Conservation (phyloP, 1,140 invertebrate species). For the Listronotus bonariensis region DNA sequence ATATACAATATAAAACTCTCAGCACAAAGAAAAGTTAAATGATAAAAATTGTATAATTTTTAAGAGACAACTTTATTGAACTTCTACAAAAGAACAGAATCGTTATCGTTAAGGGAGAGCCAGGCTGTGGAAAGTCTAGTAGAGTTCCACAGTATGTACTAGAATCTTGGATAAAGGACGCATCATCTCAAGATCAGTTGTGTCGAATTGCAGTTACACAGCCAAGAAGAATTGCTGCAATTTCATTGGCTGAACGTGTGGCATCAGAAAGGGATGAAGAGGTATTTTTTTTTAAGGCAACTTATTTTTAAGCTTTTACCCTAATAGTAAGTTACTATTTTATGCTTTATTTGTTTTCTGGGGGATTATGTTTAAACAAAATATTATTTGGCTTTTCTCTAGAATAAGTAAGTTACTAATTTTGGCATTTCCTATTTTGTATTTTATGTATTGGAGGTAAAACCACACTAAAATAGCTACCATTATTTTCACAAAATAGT, state of each 20-base stretch:
- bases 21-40: background rate
- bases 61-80: conserved; percentile 47
- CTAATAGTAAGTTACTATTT: no score
- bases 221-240: conserved; percentile 75
- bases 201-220: conserved; percentile 76
- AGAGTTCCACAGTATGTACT: conserved; percentile 81
- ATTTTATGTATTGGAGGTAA: no score
- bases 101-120: conserved; percentile 86
- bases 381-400: no score
- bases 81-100: conserved; percentile 54
- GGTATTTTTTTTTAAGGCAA: conserved; percentile 28
- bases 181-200: conserved; percentile 56
- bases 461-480: no score
- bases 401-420: no score
- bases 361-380: no score
- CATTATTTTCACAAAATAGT: no score
- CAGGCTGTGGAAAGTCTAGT: conserved; percentile 89
- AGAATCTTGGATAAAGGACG: conserved; percentile 63
- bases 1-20: no score
- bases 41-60: conserved; percentile 26
- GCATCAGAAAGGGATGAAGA: conserved; percentile 68
- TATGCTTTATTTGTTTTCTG: no score
- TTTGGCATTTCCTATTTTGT: no score
- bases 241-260: conserved; percentile 73
- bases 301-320: no score